Evolutionary conservation across 1,140 invertebrate species (phyloP), one percentile per base, ranked within the genome.

Genomic region (Psix sp.): DNA sequence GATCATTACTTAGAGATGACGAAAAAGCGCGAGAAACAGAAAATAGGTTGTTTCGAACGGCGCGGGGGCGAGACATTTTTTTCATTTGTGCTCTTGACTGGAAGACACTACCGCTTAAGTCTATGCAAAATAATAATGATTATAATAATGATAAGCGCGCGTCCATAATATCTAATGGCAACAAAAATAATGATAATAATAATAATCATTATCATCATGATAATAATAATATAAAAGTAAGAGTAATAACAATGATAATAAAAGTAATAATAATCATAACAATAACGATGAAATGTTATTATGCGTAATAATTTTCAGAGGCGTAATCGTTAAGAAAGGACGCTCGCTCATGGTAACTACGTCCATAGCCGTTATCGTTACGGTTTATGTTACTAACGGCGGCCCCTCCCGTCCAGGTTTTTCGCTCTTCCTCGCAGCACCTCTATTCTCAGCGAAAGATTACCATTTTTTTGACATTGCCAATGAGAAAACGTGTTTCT

Each of bases 341-440:
- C 81, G 82, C 77, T 77, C 81, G 82, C 77, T 77, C 80, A 76
- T 78, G 79, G 82, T 86, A 86, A 87, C 85, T 85, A 79, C 84
- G 78, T 84, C 83, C 82, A 87, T 87, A 87, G 86, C 85, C 86
- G 84, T 87, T 87, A 87, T 85, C 86, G 85, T 87, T 86, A 86
- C 85, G 84, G 82, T 86, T 86, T 87, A 87, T 84, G 84, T 82
- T 78, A 78, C 78, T 78, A 81, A 78, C 80, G 77, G 74, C 68
- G 51, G 74, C 74, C 76, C 75, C 76, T 77, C 68, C 75, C 70
- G 75, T 71, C 63, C 77, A 68, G 63, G 66, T 77, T 78, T 76
- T 72, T 67, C 74, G 57, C 60, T 77, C 65, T 74, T 74, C 76
- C 77, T 74, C 52, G 54, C 70, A 73, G 68, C 52, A 20, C 35